Percentiles rank a stretch among this genome's conserved stretches.
These are phyloP conservation scores for Synergus gifuensis DNA, from an alignment of 2,888 invertebrate genomes.

Conservation along the genomic window DNA sequence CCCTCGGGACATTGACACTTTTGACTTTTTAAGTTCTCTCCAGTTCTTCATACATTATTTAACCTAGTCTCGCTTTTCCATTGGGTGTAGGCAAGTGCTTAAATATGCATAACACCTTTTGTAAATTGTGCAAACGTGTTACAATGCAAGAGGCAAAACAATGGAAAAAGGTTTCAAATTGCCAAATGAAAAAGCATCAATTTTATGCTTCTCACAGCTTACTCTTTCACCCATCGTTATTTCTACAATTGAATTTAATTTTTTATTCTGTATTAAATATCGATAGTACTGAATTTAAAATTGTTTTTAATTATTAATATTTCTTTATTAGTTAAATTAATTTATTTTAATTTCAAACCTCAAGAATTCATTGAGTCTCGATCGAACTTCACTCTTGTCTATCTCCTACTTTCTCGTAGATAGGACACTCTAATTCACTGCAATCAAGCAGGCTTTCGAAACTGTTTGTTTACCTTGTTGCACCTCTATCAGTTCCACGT, in stretches of 20 bases:
- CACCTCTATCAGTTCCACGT: conserved; percentile 44
- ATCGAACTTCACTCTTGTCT: neutral
- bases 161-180: neutral
- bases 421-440: conserved; percentile 45
- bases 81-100: neutral
- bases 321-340: too few relatives aligned
- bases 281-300: too few relatives aligned
- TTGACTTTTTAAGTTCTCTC: neutral
- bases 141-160: neutral
- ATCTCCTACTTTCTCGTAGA: neutral
- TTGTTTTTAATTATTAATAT: too few relatives aligned
- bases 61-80: neutral
- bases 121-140: conserved; percentile 3
- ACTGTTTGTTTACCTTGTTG: conserved; percentile 45
- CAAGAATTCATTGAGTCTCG: conserved; percentile 9
- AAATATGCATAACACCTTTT: neutral
- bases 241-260: too few relatives aligned
- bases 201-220: too few relatives aligned
- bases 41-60: conserved; percentile 10
- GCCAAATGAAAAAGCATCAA: too few relatives aligned
- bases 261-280: too few relatives aligned
- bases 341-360: neutral
- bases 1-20: conserved; percentile 20
- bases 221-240: too few relatives aligned
- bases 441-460: conserved; percentile 38